These are phyloP conservation scores for Cheirogaleus major DNA, from an alignment of 2,797 vertebrate species.

Conservation along the genomic window DNA sequence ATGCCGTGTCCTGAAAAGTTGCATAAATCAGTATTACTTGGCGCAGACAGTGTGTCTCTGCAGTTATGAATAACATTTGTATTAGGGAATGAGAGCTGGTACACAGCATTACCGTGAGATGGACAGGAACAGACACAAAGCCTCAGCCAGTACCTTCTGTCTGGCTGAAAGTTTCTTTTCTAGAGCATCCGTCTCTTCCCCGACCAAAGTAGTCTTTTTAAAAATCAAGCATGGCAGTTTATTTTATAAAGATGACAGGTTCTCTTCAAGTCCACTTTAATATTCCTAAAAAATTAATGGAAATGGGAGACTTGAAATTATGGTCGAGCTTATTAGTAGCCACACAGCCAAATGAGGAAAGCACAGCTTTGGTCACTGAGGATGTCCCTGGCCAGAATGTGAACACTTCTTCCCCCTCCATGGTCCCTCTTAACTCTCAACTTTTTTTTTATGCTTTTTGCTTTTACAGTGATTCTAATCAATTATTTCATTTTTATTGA, in stretches of 20 bases:
- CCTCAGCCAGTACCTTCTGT: conserved; percentile 75
- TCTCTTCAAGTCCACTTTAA: conserved; percentile 58
- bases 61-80: conserved; percentile 68
- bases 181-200: not conserved
- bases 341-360: not conserved
- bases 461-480: not conserved
- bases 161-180: conserved; percentile 65
- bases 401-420: not conserved
- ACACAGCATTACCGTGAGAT: conserved; percentile 34
- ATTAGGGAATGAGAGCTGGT: conserved; percentile 73
- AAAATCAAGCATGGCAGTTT: conserved; percentile 68
- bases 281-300: conserved; percentile 42
- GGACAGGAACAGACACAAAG: conserved; percentile 61
- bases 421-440: not conserved
- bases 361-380: not conserved
- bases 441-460: not conserved
- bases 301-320: conserved; percentile 42
- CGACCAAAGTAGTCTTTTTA: conserved; percentile 55
- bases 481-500: conserved; percentile 23
- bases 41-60: conserved; percentile 74
- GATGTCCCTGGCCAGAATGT: not conserved
- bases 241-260: conserved; percentile 56
- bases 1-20: conserved; percentile 35
- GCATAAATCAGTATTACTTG: conserved; percentile 64
- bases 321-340: conserved; percentile 34